Conservation (phyloP, 2,797 vertebrate species). For the Poeciliopsis infans region DNA sequence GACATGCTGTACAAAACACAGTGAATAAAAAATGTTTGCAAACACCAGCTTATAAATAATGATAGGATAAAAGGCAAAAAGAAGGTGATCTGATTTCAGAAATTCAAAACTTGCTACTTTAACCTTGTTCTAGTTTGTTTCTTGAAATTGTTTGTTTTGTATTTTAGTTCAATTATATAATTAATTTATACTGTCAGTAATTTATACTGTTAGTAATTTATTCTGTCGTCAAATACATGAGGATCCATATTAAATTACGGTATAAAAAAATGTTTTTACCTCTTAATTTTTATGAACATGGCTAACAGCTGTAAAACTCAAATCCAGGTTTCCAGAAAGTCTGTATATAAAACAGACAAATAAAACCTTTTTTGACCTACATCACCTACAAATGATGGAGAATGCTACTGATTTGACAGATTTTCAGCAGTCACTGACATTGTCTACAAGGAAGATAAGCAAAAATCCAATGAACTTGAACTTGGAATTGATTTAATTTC, state of each 20-base stretch:
- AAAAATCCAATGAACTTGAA: background rate
- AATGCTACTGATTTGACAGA: background rate
- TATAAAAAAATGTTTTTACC: too few species aligned
- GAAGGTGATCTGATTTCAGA: background rate
- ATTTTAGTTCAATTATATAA: background rate
- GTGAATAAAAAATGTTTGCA: background rate
- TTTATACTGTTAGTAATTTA: background rate
- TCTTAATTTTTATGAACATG: background rate
- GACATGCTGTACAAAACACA: slow-evolving; percentile 3
- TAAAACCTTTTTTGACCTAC: background rate
- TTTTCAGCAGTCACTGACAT: background rate
- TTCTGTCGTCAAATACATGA: background rate
- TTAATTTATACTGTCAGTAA: background rate
- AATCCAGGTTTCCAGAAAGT: background rate
- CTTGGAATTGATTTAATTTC: background rate
- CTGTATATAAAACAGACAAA: background rate
- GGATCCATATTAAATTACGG: background rate
- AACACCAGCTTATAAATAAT: slow-evolving; percentile 12
- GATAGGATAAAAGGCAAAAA: background rate
- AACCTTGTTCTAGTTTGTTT: background rate
- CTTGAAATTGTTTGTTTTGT: background rate
- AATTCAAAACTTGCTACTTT: background rate
- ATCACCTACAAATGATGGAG: background rate
- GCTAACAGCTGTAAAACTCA: background rate
- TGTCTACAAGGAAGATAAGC: background rate